Evolutionary conservation across 1,140 invertebrate genomes (phyloP), one percentile per base, ranked within the genome.

Genomic region (Scaptomyza pallida): DNA sequence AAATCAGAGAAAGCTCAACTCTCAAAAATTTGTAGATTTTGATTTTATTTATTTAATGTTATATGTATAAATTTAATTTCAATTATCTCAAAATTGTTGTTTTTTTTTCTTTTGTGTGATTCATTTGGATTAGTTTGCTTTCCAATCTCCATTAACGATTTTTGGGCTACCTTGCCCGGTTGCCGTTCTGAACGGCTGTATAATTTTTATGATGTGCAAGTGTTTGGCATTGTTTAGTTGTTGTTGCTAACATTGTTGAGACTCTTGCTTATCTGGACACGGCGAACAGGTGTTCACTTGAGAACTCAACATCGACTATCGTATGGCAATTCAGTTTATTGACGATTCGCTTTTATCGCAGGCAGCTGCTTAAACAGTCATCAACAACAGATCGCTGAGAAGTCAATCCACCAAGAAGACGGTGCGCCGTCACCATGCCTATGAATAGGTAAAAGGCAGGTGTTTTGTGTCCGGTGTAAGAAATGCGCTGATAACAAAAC

Each of bases 241-340:
- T 9, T 30, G 26, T 30, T 30, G 26, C 2, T 30, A 9, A 8
- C 6, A 9, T 30, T 30, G 26, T 30, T 30, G 35, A 13, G 2
- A 43, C 30, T 64, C n/a, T 6, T 15, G 44, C 72, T 75, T 75
- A 75, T 75, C 72, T 40, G 37, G 40, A 56, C 54, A 30, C 9
- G 30, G 23, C 6, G 30, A 75, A 72, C 72, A 75, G 73, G 73
- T 75, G 73, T 72, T 67, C 73, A 72, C 51, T 75, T 62, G 12
- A 75, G 37, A 60, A 40, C 8, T 30, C 26, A 30, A 30, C 6
- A 60, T 50, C 50, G 45, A 41, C 64, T 40, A 15, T 35, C 15
- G 26, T 2, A 40, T n/a, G 33, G 16, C 37, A 23, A 55, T 26
- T 23, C 3, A 55, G 16, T 55, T 55, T 43, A 55, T 41, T 41